Percentiles rank a stretch among this genome's conserved stretches.
phyloP scores from a whole-genome alignment of 2,113 vertebrate species.

The Brevimyrus niger region DNA sequence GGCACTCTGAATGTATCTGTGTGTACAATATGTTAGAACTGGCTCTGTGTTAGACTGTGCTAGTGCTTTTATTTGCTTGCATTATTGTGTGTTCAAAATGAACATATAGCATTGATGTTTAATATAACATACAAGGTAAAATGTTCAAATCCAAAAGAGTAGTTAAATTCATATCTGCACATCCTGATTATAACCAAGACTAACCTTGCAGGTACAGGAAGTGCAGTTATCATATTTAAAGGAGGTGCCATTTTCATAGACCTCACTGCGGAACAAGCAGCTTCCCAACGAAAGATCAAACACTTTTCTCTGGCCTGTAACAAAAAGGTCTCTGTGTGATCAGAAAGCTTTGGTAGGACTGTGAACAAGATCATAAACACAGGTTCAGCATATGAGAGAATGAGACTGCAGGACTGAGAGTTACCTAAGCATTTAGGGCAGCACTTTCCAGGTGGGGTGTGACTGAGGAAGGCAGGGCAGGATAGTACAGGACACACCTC shows the following conservation, averaged over 20 bases:
- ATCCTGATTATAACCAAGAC: neutral
- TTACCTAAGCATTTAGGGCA: constrained; percentile 90
- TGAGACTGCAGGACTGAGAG: constrained; percentile 21
- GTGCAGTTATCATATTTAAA: constrained; percentile 89
- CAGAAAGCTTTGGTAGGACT: neutral
- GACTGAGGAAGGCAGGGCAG: constrained; percentile 87
- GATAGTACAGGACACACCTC: constrained; percentile 93
- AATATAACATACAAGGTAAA: neutral
- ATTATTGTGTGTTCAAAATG: neutral
- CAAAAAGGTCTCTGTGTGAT: neutral
- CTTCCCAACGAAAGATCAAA: constrained; percentile 90
- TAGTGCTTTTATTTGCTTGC: neutral
- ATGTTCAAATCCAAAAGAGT: neutral
- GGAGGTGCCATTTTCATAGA: constrained; percentile 80
- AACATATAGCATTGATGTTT: neutral
- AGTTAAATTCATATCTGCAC: neutral
- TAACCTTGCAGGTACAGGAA: constrained; percentile 79
- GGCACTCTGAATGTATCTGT: neutral
- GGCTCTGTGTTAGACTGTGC: neutral
- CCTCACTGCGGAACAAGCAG: constrained; percentile 90
- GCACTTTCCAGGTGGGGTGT: constrained; percentile 78
- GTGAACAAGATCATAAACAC: neutral
- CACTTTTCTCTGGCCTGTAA: constrained; percentile 90
- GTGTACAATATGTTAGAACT: neutral
- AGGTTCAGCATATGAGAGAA: neutral